phyloP scores from a whole-genome alignment of 2,113 vertebrate genomes.

The Tragulus kanchil region DNA sequence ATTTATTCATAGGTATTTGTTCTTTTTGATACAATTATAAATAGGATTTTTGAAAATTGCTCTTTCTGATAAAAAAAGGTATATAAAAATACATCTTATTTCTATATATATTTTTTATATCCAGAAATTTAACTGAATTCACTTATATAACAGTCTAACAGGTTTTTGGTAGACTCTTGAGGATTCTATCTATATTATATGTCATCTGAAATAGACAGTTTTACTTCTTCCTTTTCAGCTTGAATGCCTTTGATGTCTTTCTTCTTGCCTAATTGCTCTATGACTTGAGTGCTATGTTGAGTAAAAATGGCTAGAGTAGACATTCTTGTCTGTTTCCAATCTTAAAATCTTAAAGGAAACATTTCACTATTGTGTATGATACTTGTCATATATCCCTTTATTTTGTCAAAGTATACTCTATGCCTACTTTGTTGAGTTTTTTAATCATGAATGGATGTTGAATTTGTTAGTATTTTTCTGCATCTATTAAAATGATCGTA shows the following conservation, averaged over 20 bases:
- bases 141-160: not conserved
- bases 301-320: not conserved
- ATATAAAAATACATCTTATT: not conserved
- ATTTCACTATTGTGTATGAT: not conserved
- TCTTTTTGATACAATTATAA: not conserved
- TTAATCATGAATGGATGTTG: not conserved
- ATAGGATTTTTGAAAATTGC: not conserved
- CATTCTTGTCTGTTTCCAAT: not conserved
- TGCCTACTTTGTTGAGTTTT: not conserved
- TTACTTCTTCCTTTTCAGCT: not conserved
- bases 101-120: not conserved
- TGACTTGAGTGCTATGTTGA: not conserved
- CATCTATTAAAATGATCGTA: not conserved
- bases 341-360: not conserved
- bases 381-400: not conserved
- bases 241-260: not conserved
- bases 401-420: not conserved
- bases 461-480: not conserved
- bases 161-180: not conserved
- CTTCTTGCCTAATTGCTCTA: not conserved
- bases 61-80: not conserved
- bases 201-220: not conserved
- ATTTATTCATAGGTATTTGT: not conserved
- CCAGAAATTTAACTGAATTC: not conserved
- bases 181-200: not conserved